phyloP scores from a whole-genome alignment of 1,140 invertebrate genomes.

The Drosophila setifemur region DNA sequence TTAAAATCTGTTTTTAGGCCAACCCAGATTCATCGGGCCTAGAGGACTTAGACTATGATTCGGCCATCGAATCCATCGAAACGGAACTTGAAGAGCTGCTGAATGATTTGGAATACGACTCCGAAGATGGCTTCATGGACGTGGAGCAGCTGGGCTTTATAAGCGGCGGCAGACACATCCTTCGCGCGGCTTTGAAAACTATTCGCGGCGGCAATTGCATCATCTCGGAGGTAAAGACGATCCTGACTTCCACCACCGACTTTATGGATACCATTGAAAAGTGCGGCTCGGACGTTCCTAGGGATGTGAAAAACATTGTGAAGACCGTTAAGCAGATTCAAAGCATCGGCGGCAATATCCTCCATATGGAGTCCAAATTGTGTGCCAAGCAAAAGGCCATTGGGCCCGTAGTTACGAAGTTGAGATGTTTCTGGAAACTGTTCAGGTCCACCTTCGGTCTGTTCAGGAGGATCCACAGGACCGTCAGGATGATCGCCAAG shows the following conservation, averaged over 20 bases:
- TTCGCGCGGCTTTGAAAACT: slow-evolving; percentile 18
- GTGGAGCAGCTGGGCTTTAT: slow-evolving; percentile 20
- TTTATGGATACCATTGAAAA: slow-evolving; percentile 33
- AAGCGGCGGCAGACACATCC: neutral
- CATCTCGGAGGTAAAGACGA: slow-evolving; percentile 15
- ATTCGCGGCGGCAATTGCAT: slow-evolving; percentile 48
- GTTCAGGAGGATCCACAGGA: slow-evolving; percentile 19
- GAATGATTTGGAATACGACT: slow-evolving; percentile 5
- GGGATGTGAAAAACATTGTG: slow-evolving; percentile 46
- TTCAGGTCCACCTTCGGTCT: slow-evolving; percentile 26
- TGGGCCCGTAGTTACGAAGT: neutral
- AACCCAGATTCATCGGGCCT: neutral
- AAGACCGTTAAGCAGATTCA: slow-evolving; percentile 28
- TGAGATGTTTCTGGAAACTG: slow-evolving; percentile 20
- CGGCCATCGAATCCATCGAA: neutral
- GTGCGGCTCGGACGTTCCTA: slow-evolving; percentile 36
- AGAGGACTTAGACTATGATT: neutral
- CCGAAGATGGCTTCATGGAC: slow-evolving; percentile 31
- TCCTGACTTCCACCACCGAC: slow-evolving; percentile 16
- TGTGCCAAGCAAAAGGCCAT: slow-evolving; percentile 12
- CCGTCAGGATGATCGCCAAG: slow-evolving; percentile 25
- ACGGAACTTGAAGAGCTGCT: neutral
- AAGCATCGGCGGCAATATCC: slow-evolving; percentile 29
- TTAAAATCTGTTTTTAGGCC: slow-evolving; percentile 2
- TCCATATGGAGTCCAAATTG: slow-evolving; percentile 19